These are phyloP conservation scores for Drymodes brunneopygia DNA, from an alignment of 2,113 vertebrate species.

Conservation along the genomic window DNA sequence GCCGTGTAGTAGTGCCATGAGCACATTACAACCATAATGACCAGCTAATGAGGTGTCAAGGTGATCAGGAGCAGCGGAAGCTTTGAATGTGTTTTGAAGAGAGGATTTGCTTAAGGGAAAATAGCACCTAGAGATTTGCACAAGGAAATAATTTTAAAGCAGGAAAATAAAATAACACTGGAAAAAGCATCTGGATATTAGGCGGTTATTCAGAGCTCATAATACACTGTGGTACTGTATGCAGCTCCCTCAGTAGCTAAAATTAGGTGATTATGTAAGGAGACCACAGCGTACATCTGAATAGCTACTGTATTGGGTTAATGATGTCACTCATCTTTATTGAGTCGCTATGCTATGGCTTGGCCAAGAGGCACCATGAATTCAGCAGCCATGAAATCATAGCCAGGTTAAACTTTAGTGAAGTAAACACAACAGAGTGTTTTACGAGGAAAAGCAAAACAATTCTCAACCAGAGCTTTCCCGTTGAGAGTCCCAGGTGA, in stretches of 20 bases:
- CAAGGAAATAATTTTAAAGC: slow-evolving; percentile 6
- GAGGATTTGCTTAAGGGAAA: not conserved
- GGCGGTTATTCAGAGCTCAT: slow-evolving; percentile 7
- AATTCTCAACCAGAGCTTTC: not conserved
- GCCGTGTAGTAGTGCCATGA: not conserved
- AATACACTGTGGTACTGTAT: slow-evolving; percentile 55
- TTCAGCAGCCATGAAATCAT: slow-evolving; percentile 64
- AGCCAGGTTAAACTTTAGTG: slow-evolving; percentile 52
- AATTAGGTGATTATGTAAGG: slow-evolving; percentile 73
- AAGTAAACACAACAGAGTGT: slow-evolving; percentile 46
- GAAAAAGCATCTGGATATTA: slow-evolving; percentile 25
- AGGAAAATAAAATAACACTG: slow-evolving; percentile 23
- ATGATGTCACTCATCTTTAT: slow-evolving; percentile 75
- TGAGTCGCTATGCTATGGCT: slow-evolving; percentile 64
- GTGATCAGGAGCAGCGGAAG: not conserved
- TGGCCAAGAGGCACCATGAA: slow-evolving; percentile 35
- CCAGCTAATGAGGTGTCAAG: not conserved
- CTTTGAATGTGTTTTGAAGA: not conserved
- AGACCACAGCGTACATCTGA: slow-evolving; percentile 57
- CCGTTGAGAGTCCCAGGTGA: rapidly evolving
- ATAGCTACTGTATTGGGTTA: slow-evolving; percentile 71
- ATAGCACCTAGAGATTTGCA: not conserved
- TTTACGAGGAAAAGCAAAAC: not conserved
- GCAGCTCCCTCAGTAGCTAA: slow-evolving; percentile 59
- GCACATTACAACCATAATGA: not conserved